phyloP scores from a whole-genome alignment of 2,797 vertebrate genomes.

The Typhlichthys eigenmanni region DNA sequence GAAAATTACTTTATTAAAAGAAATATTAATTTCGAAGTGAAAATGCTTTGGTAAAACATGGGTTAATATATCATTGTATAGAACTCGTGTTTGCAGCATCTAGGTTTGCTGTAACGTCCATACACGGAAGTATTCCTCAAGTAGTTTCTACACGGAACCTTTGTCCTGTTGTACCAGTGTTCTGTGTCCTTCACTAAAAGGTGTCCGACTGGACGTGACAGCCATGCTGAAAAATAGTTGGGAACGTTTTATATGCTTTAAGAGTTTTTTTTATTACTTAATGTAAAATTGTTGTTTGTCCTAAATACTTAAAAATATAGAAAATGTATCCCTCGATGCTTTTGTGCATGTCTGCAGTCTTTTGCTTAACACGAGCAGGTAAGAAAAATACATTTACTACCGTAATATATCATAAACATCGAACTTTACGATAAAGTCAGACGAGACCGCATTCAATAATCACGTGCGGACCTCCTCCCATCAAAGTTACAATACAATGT shows the following conservation, averaged over 20 bases:
- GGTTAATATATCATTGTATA: too few relatives aligned
- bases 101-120: too few relatives aligned
- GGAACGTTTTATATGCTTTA: not conserved
- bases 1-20: too few relatives aligned
- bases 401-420: not conserved
- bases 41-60: too few relatives aligned
- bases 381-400: constrained; percentile 21
- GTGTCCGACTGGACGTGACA: constrained; percentile 4
- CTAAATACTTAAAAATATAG: not conserved
- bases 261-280: not conserved
- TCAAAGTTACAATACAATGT: too few relatives aligned
- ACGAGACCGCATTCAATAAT: too few relatives aligned
- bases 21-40: too few relatives aligned
- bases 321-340: constrained; percentile 16
- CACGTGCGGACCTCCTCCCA: too few relatives aligned
- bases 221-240: not conserved
- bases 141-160: constrained; percentile 11
- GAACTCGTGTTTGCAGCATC: too few relatives aligned
- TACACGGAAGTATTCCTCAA: too few relatives aligned
- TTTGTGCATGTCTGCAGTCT: constrained; percentile 16
- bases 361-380: constrained; percentile 49
- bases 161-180: not conserved
- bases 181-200: constrained; percentile 19
- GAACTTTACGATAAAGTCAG: too few relatives aligned
- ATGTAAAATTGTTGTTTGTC: not conserved